A percentile compares a stretch with the other conserved stretches of the same genome.
These are phyloP conservation scores for Sinhomidia bicolor DNA, from an alignment of 2,888 invertebrate genomes.

Conservation along the genomic window DNA sequence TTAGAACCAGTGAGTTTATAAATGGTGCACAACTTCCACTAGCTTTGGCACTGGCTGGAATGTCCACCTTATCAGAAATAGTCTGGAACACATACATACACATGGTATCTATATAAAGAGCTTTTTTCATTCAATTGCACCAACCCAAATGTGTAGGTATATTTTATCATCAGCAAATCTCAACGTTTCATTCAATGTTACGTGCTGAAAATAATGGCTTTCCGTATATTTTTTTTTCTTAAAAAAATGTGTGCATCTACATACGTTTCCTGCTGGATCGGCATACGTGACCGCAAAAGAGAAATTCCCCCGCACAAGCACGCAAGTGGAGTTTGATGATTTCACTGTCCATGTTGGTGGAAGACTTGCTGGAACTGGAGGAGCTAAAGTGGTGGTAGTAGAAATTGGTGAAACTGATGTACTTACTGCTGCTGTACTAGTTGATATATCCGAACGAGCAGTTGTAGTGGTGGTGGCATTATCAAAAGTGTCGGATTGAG, in stretches of 20 bases:
- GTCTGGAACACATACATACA: constrained; percentile 38
- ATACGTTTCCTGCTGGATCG: constrained; percentile 5
- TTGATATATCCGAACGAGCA: constrained; percentile 6
- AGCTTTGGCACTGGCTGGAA: constrained; percentile 56
- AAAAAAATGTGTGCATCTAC: constrained; percentile 7
- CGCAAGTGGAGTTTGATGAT: constrained; percentile 60
- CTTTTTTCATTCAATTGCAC: background rate
- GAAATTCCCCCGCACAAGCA: constrained; percentile 64
- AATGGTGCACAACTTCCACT: constrained; percentile 64
- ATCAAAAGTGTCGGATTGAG: constrained; percentile 1
- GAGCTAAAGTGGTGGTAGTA: background rate
- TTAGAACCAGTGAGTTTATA: constrained; percentile 62
- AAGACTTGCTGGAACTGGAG: constrained; percentile 8
- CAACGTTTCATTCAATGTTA: background rate
- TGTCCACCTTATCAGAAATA: constrained; percentile 63
- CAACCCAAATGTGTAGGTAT: background rate
- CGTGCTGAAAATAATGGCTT: constrained; percentile 2
- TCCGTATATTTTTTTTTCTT: too few relatives aligned
- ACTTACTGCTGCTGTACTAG: background rate
- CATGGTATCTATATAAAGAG: background rate
- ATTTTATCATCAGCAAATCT: background rate
- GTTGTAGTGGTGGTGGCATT: background rate
- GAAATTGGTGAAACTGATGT: constrained; percentile 12
- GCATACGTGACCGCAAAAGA: constrained; percentile 61
- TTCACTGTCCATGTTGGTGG: constrained; percentile 61